A percentile compares a stretch with the other conserved stretches of the same genome.
These are phyloP conservation scores for Prunella fulvescens DNA, from an alignment of 2,113 vertebrate species.

Conservation along the genomic window DNA sequence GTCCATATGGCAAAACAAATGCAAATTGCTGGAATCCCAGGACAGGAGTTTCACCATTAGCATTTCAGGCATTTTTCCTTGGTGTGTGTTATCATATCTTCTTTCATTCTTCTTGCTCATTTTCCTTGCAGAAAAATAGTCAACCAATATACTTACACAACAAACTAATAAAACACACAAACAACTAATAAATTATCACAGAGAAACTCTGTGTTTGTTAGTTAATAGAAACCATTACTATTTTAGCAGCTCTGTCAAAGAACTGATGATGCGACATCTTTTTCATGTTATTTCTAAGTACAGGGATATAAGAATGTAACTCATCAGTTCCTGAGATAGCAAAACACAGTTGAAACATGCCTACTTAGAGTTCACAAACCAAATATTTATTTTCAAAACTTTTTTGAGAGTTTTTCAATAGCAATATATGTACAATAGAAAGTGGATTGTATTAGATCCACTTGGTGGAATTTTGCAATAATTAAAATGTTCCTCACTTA, in stretches of 20 bases:
- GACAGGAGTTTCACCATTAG: neutral
- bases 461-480: neutral
- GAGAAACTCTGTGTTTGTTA: neutral
- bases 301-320: neutral
- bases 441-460: neutral
- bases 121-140: neutral
- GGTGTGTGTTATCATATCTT: neutral
- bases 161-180: neutral
- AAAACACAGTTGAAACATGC: neutral
- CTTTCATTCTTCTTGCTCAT: neutral
- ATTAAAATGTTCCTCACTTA: neutral
- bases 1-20: conserved; percentile 37
- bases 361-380: neutral
- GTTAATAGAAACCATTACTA: neutral
- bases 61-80: neutral
- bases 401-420: neutral
- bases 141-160: neutral
- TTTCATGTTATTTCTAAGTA: neutral
- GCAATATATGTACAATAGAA: neutral
- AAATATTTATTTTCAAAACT: neutral
- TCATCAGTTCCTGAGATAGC: neutral
- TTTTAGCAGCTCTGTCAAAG: neutral
- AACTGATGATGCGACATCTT: neutral
- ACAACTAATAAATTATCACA: neutral
- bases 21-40: neutral